A percentile compares a stretch with the other conserved stretches of the same genome.
These are phyloP conservation scores for Scalopus aquaticus DNA, from an alignment of 2,113 vertebrate genomes.

Conservation along the genomic window DNA sequence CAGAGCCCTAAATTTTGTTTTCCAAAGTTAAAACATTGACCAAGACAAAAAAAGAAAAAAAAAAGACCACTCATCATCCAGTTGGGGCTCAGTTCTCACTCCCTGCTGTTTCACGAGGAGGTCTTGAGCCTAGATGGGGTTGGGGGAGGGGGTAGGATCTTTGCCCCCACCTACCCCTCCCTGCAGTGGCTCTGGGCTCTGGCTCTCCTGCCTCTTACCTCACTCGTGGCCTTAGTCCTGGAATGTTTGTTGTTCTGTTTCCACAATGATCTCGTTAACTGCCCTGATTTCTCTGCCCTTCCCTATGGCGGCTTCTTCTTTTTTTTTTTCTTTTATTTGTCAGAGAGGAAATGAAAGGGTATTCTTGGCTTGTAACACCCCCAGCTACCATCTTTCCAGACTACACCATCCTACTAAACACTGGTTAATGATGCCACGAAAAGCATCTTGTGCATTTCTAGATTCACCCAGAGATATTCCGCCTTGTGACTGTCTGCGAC, in stretches of 20 bases:
- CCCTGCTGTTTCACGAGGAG: background rate
- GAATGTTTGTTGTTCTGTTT: background rate
- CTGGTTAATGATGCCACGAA: no score
- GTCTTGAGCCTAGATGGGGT: background rate
- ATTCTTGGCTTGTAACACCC: background rate
- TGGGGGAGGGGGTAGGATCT: no score
- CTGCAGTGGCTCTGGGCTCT: slow-evolving; percentile 4
- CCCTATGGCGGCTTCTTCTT: background rate
- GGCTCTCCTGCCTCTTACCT: background rate
- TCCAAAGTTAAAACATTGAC: background rate
- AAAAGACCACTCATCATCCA: background rate
- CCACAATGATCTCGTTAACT: slow-evolving; percentile 33
- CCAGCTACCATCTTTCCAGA: background rate
- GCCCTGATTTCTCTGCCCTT: background rate
- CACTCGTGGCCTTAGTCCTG: background rate
- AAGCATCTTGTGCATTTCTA: background rate
- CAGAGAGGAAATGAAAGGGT: background rate
- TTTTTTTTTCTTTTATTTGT: slow-evolving; percentile 20
- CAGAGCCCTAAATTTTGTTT: background rate
- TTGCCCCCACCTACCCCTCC: background rate
- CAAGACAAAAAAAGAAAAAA: background rate
- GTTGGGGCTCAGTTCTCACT: no score
- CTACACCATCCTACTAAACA: background rate
- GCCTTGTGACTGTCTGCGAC: rapidly evolving
- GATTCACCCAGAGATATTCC: background rate